phyloP scores from a whole-genome alignment of 2,797 vertebrate species.

The Podargus strigoides region DNA sequence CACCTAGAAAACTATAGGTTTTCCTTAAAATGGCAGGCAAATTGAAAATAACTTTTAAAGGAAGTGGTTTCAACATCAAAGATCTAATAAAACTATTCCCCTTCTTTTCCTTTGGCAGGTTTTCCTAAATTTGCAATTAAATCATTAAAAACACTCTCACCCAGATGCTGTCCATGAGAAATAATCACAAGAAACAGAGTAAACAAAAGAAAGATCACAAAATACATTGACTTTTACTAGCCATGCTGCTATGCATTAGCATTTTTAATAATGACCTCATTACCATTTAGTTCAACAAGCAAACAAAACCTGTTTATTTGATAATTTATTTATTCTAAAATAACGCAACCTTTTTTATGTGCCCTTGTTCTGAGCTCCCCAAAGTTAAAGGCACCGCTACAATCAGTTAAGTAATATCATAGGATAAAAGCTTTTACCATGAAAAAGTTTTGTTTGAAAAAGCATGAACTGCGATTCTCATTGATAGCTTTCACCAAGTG shows the following conservation, averaged over 20 bases:
- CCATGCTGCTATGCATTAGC: not conserved
- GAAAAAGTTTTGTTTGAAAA: conserved; percentile 87
- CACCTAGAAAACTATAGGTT: not conserved
- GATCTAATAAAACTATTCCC: not conserved
- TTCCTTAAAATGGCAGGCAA: not conserved
- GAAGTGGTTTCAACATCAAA: not conserved
- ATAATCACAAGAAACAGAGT: conserved; percentile 1
- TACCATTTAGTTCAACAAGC: conserved; percentile 37
- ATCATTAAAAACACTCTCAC: conserved; percentile 16
- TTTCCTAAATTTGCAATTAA: conserved; percentile 36
- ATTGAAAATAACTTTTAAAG: not conserved
- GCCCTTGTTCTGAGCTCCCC: conserved; percentile 42
- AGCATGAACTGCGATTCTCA: conserved; percentile 86
- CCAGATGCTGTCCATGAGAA: not conserved
- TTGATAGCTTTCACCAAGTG: conserved; percentile 83
- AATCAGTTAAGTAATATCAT: conserved; percentile 85
- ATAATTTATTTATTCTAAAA: conserved; percentile 56
- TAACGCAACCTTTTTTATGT: not conserved
- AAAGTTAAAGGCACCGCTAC: conserved; percentile 52
- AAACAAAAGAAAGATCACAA: conserved; percentile 56
- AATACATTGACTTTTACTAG: conserved; percentile 45
- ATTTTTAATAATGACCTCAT: conserved; percentile 66
- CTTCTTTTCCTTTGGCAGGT: not conserved
- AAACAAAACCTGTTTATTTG: conserved; percentile 40
- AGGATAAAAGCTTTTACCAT: conserved; percentile 83